phyloP scores from a whole-genome alignment of 2,888 invertebrate genomes.

The Pyrocoelia pectoralis region DNA sequence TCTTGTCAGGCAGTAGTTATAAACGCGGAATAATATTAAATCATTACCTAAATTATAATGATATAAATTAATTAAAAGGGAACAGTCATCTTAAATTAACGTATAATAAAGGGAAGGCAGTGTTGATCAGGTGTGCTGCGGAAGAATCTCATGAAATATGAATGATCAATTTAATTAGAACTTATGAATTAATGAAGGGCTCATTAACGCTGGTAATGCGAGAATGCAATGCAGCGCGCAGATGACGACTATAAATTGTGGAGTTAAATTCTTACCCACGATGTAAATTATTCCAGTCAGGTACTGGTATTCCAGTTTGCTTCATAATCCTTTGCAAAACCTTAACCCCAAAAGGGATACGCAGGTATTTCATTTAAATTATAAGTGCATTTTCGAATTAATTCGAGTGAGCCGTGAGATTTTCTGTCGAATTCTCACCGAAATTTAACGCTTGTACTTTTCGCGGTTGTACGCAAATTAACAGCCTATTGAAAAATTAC shows the following conservation, averaged over 20 bases:
- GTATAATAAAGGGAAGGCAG: slow-evolving; percentile 14
- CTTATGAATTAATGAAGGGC: slow-evolving; percentile 33
- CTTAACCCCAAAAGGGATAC: not conserved
- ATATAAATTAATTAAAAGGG: not conserved
- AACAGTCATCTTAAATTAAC: not conserved
- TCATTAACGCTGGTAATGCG: slow-evolving; percentile 31
- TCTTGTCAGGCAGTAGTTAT: too few relatives aligned
- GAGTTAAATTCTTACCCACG: slow-evolving; percentile 26
- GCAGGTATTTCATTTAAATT: not conserved
- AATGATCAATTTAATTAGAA: slow-evolving; percentile 34
- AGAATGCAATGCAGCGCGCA: slow-evolving; percentile 29
- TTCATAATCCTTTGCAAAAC: slow-evolving; percentile 29
- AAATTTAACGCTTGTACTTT: not conserved
- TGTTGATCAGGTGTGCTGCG: slow-evolving; percentile 19
- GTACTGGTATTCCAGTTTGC: slow-evolving; percentile 21
- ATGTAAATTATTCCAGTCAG: slow-evolving; percentile 28
- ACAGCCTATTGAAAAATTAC: too few relatives aligned
- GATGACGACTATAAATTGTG: slow-evolving; percentile 27
- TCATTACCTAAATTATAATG: not conserved
- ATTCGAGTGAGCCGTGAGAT: not conserved
- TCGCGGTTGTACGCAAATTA: not conserved
- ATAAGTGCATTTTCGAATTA: not conserved
- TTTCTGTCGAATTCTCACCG: too few relatives aligned
- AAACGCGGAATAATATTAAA: too few relatives aligned
- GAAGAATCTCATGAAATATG: slow-evolving; percentile 23